phyloP scores from a whole-genome alignment of 2,888 invertebrate genomes.

The Standfussiana lucernea region DNA sequence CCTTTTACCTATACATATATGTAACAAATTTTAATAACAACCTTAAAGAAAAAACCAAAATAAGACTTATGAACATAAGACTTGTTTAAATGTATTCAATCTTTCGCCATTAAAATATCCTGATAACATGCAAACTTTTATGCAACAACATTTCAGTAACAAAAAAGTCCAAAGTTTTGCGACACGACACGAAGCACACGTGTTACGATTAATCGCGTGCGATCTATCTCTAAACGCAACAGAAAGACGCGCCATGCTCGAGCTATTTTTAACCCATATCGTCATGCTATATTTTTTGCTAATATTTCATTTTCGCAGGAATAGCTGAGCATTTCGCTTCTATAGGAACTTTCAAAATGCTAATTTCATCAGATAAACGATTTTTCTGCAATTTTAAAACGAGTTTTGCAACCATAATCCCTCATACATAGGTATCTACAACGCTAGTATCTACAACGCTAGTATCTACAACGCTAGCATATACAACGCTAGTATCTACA shows the following conservation, averaged over 20 bases:
- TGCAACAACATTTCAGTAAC: not conserved
- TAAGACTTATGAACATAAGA: not conserved
- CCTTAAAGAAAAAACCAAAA: not conserved
- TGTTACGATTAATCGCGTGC: conserved; percentile 47
- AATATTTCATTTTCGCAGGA: not conserved
- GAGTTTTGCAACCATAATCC: no score
- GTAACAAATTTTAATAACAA: no score
- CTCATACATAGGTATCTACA: no score
- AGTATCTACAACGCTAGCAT: no score
- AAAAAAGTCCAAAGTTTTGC: conserved; percentile 36
- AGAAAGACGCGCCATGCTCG: not conserved
- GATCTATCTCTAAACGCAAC: conserved; percentile 49
- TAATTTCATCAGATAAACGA: not conserved
- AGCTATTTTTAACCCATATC: conserved; percentile 19
- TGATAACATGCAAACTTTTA: not conserved
- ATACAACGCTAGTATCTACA: no score
- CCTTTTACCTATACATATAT: not conserved
- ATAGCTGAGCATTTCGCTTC: not conserved
- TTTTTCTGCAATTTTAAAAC: no score
- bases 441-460: no score
- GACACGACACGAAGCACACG: conserved; percentile 4
- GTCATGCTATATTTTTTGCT: conserved; percentile 18
- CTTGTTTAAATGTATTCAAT: not conserved
- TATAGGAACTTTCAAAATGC: not conserved
- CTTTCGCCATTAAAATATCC: not conserved